These are phyloP conservation scores for Phoeniculus purpureus DNA, from an alignment of 2,797 vertebrate species.

Conservation along the genomic window DNA sequence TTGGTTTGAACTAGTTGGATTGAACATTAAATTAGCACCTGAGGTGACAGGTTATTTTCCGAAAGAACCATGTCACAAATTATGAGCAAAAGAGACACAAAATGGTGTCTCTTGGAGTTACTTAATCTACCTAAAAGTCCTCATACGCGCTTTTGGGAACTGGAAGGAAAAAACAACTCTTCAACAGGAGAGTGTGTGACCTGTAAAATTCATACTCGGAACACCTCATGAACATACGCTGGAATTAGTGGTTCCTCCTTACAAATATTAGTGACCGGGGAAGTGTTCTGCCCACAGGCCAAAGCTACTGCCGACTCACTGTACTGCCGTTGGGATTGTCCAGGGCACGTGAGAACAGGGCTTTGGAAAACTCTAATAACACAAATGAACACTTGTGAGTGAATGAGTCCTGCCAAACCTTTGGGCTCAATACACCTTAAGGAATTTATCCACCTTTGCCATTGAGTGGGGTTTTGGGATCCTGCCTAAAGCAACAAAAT, in stretches of 20 bases:
- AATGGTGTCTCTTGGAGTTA: background rate
- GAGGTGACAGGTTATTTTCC: background rate
- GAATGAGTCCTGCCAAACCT: background rate
- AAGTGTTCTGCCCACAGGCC: background rate
- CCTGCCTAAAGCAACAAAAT: background rate
- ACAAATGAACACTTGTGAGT: background rate
- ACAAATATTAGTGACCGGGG: background rate
- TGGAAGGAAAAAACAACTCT: background rate
- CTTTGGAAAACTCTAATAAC: background rate
- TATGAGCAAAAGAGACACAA: background rate
- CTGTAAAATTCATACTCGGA: background rate
- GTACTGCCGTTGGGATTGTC: background rate
- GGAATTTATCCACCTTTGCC: background rate
- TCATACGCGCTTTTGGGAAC: background rate
- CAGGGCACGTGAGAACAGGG: background rate
- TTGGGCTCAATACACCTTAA: accelerated
- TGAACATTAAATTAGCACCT: background rate
- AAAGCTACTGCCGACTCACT: background rate
- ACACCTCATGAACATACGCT: background rate
- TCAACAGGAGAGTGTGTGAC: background rate
- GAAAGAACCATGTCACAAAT: background rate
- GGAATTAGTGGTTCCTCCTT: background rate
- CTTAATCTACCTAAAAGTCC: background rate
- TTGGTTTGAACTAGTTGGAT: background rate
- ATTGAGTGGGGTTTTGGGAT: background rate